Base-by-base conservation (phyloP, 2,113 vertebrate species). In the Antechinus stuartii region DNA sequence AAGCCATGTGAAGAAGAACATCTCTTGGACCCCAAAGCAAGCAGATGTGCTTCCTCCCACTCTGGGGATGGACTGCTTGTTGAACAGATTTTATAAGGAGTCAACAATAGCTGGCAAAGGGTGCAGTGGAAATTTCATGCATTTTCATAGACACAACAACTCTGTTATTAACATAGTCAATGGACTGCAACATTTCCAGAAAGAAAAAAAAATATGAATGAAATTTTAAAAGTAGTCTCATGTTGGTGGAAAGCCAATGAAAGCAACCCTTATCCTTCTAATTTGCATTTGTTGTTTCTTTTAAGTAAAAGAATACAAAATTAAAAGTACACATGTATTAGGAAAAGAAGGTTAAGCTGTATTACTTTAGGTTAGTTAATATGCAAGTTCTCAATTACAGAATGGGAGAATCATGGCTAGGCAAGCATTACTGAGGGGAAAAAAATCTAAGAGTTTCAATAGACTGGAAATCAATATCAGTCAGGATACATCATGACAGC, bases 11-110 rank as follows among this genome's bases (percentile, higher is more conserved):
- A 57, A 91, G n/a, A 57, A 91, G n/a, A 94, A 53, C 27, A 92
- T 95, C 76, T 93, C 55, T 92, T 92, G 76, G 84, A 95, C 93
- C 95, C 91, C 56, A 92, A 90, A 95, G 49, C 90, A 96, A 96
- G 91, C 94, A 96, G 91, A 93, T 90, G 76, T 94, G 92, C 92
- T 90, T 49, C 94, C 49, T 97, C 89, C 53, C 92, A 96, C 42
- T 92, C 54, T 55, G 90, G 30, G 19, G 90, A 25, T 0, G 11
- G 96, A 90, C 54, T 93, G 52, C 56, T 92, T 95, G 68, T 42
- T 84, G 68, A 84, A n/a, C 4, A 52, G 68, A 30, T 27, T 8
- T 24, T 2, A 0, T 9, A n/a, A 49, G 95, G 50, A 93, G 12
- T 47, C 90, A 94, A 68, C 12, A 90, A 91, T 68, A 92, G 27